phyloP scores from a whole-genome alignment of 2,888 invertebrate genomes.

The Heliconius ethilla region DNA sequence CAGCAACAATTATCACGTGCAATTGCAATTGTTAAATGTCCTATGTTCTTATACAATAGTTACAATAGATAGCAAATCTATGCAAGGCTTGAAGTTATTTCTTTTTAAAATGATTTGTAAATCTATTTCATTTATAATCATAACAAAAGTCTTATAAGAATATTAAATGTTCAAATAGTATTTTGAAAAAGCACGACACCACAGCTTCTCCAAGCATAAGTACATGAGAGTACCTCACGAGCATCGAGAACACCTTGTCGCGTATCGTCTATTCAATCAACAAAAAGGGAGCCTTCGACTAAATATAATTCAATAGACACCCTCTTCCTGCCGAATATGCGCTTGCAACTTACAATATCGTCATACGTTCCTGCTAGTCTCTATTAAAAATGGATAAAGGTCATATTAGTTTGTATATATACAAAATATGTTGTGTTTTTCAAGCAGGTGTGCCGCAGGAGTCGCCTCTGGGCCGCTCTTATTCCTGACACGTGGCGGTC shows the following conservation, averaged over 20 bases:
- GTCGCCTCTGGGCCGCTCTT: slow-evolving; percentile 69
- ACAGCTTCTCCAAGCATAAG: not conserved
- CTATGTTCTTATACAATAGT: too few relatives aligned
- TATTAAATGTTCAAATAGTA: not conserved
- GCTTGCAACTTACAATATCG: slow-evolving; percentile 57
- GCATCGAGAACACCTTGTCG: slow-evolving; percentile 66
- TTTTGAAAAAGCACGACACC: slow-evolving; percentile 3
- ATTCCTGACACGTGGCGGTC: slow-evolving; percentile 80
- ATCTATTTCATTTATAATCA: too few relatives aligned
- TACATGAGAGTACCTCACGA: slow-evolving; percentile 11
- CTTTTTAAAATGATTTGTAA: not conserved
- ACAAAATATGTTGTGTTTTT: slow-evolving; percentile 50
- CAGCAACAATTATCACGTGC: too few relatives aligned
- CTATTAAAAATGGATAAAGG: slow-evolving; percentile 55
- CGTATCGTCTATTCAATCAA: slow-evolving; percentile 77
- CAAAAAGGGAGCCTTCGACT: slow-evolving; percentile 75
- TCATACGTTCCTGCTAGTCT: slow-evolving; percentile 44
- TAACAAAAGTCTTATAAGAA: slow-evolving; percentile 5
- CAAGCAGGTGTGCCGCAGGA: slow-evolving; percentile 78
- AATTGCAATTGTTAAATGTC: too few relatives aligned
- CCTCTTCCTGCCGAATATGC: slow-evolving; percentile 81
- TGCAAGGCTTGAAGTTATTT: too few relatives aligned
- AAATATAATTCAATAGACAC: slow-evolving; percentile 81
- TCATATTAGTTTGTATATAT: slow-evolving; percentile 47
- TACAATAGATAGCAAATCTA: too few relatives aligned